Evolutionary conservation across 2,797 vertebrate genomes (phyloP).

Genomic region (Iguana delicatissima): DNA sequence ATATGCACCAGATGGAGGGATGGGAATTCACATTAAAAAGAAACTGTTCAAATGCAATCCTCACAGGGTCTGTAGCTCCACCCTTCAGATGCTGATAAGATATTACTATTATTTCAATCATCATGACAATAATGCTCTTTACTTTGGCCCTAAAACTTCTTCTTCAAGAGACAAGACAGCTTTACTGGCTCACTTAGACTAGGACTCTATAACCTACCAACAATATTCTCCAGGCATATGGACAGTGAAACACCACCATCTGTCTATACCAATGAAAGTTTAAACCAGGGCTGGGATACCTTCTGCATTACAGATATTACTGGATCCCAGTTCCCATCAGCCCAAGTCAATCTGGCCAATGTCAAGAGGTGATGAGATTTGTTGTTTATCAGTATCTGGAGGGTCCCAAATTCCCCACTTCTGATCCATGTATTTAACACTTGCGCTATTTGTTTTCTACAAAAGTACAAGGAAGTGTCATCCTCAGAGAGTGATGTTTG

Average conservation of each 20-base stretch:
- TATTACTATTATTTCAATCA: background rate
- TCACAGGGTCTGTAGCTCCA: background rate
- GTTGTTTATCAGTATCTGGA: too few relatives aligned
- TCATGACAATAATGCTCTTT: background rate
- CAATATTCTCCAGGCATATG: background rate
- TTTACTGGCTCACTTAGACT: background rate
- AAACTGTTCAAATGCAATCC: background rate
- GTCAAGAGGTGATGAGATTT: too few relatives aligned
- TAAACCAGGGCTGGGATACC: too few relatives aligned
- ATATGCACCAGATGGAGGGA: background rate
- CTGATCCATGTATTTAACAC: background rate
- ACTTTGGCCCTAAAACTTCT: background rate
- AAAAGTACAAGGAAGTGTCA: too few relatives aligned
- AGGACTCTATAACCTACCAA: background rate
- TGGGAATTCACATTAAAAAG: background rate
- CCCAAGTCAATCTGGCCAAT: too few relatives aligned
- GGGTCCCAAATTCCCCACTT: too few relatives aligned
- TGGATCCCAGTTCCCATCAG: too few relatives aligned
- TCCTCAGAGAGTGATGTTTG: background rate
- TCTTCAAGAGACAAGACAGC: background rate
- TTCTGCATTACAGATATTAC: too few relatives aligned
- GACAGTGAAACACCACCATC: background rate
- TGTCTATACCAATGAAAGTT: background rate
- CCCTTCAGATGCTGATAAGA: background rate
- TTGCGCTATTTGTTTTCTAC: background rate